Base-by-base conservation (phyloP, 2,888 invertebrate genomes). In the Coenonympha glycerion region DNA sequence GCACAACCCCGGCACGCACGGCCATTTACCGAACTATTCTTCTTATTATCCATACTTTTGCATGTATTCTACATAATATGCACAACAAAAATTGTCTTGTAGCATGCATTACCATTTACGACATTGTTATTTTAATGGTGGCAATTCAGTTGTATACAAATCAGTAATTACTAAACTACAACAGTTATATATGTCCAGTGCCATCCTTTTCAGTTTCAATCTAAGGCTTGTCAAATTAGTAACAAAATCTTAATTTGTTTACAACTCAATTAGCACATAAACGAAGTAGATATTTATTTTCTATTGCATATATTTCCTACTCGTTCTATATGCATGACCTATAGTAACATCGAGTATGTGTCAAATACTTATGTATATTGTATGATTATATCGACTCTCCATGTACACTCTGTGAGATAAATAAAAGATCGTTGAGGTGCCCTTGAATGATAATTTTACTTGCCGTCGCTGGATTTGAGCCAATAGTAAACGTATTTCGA, bases 1-100 rank as follows among this genome's bases (percentile, higher is more conserved):
- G 65, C 69, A 67, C 66, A 45, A 57, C 64, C 64, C 59, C 59
- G 65, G 65, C 64, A 62, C 62, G 69, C 71, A 69, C 68, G 63
- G 15, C 13, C 56, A 56, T 59, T 55, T 56, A 50, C 52, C n/a
- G n/a, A n/a, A n/a, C n/a, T n/a, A n/a, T n/a, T n/a, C n/a, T n/a
- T n/a, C n/a, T n/a, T n/a, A n/a, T n/a, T n/a, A n/a, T n/a, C n/a
- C 46, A 46, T 30, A 50, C 41, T 45, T 53, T 40, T 49, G 51
- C 37, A 11, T n/a, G 5, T 28, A 37, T 47, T 28, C 53, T 53
- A 6, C 51, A 51, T 60, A 52, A 48, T 45, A n/a, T 60, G 58
- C 57, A 59, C 58, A 57, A 47, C 21, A 47, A 42, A 42, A 31
- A 41, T 41, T 50, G 37, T 46, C 42, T 24, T 11, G 13, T 34